Evolutionary conservation across 2,797 vertebrate genomes (phyloP), one percentile per base, ranked within the genome.

Genomic region (Poecilia velifera): DNA sequence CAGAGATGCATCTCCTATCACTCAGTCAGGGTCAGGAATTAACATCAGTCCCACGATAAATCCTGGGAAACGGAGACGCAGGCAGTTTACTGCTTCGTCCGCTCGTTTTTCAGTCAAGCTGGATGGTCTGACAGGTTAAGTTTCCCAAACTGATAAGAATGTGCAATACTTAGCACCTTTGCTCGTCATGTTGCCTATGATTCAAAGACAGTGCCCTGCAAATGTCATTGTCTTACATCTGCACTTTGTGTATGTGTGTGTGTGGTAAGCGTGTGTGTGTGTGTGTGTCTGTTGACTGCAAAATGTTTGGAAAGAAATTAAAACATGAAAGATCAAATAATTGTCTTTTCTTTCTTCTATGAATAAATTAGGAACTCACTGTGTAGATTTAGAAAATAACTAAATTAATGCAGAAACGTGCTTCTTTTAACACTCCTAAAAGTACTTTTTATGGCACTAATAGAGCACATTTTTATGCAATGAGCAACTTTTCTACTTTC

Each of bases 111-210:
- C 83, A 82, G 85, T 83, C 39, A 88, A 85, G 78, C 85, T 90
- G 74, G 85, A 76, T 1, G 76, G 81, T 85, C 79, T 86, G 84
- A 89, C 31, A 80, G 41, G 82, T 85, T 80, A 82, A 76, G 53
- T 85, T 90, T 82, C 76, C 84, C 86, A 41, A 83, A 75, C 86
- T 90, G 88, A 88, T 85, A 71, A 77, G 85, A 89, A 91, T 88
- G 97, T 98, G 97, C 97, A 98, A 97, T 97, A 97, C 95, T 94
- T 84, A 82, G 83, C 93, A 88, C 80, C 83, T 91, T 86, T 91
- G 90, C 91, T 93, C 92, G 77, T 82, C 86, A 76, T 89, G 92
- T 89, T 90, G 89, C 93, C 96, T 92, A 86, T 87, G 72, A 82
- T 76, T 80, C 51, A 84, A 49, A 86, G 91, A 89, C 88, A 73